Percentiles rank a stretch among this genome's conserved stretches.
phyloP scores from a whole-genome alignment of 92 coral and sea anemone species.

The Chrysogorgia sp. region DNA sequence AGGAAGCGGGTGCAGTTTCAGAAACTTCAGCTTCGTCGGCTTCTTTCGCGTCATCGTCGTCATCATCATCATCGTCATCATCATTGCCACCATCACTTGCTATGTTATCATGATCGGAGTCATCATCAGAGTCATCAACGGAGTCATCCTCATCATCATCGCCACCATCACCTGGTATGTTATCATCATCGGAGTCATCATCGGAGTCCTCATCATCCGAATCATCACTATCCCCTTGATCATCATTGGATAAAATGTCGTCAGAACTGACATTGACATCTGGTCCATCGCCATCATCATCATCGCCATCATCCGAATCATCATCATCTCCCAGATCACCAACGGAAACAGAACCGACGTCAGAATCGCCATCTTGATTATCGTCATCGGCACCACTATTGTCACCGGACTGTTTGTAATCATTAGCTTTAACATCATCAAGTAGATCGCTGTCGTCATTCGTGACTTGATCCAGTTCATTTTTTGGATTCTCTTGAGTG shows the following conservation, averaged over 20 bases:
- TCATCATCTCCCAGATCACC: background rate
- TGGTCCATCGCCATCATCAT: background rate
- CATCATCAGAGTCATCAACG: slow-evolving; percentile 5
- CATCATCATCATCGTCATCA: slow-evolving; percentile 16
- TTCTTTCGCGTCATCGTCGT: background rate
- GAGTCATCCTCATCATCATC: slow-evolving; percentile 21
- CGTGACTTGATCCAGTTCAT: background rate
- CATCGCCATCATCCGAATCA: slow-evolving; percentile 17
- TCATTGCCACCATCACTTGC: slow-evolving; percentile 16
- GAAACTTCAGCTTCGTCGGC: slow-evolving; percentile 16
- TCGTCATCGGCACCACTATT: slow-evolving; percentile 16
- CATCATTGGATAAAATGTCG: background rate
- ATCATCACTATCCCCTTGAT: background rate
- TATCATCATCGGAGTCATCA: background rate
- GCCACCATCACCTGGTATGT: slow-evolving; percentile 3
- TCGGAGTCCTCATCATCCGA: background rate
- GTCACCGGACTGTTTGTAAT: no score
- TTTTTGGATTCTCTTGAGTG: background rate
- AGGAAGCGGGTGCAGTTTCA: background rate
- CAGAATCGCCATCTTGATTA: background rate
- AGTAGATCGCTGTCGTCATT: background rate
- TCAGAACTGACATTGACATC: background rate
- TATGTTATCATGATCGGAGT: background rate
- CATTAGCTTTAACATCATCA: no score
- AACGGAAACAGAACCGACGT: background rate